phyloP scores from a whole-genome alignment of 2,888 invertebrate genomes.

The Eudemis profundana region DNA sequence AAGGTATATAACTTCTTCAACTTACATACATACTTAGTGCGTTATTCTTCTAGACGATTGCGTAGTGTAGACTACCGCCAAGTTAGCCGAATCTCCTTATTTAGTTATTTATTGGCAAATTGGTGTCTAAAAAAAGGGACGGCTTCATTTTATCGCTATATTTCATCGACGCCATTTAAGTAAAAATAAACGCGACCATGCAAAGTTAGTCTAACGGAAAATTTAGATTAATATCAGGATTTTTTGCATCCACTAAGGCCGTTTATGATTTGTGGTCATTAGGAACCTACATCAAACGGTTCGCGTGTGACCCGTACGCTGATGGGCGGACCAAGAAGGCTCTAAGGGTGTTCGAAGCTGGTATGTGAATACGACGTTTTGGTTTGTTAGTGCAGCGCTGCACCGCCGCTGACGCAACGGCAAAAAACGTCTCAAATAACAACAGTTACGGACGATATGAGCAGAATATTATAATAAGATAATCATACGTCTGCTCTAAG shows the following conservation, averaged over 20 bases:
- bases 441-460: slow-evolving; percentile 55
- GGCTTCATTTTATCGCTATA: slow-evolving; percentile 63
- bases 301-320: slow-evolving; percentile 65
- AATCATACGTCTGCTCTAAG: slow-evolving; percentile 79
- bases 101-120: slow-evolving; percentile 70
- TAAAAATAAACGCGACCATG: slow-evolving; percentile 53
- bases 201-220: slow-evolving; percentile 68
- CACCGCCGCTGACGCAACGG: slow-evolving; percentile 47
- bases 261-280: slow-evolving; percentile 76
- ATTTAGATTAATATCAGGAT: slow-evolving; percentile 76
- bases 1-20: background rate
- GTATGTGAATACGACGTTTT: background rate
- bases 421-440: slow-evolving; percentile 48
- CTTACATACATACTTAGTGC: background rate
- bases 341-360: background rate
- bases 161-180: slow-evolving; percentile 63
- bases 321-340: slow-evolving; percentile 49
- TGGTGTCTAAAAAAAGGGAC: slow-evolving; percentile 62
- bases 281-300: slow-evolving; percentile 71
- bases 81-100: slow-evolving; percentile 57
- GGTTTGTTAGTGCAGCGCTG: slow-evolving; percentile 7
- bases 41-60: background rate
- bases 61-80: slow-evolving; percentile 41
- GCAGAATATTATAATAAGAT: slow-evolving; percentile 78
- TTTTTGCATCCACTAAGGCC: slow-evolving; percentile 65